A percentile compares a stretch with the other conserved stretches of the same genome.
Evolutionary conservation across 2,888 invertebrate species (phyloP).

Genomic region (Allygus modestus): DNA sequence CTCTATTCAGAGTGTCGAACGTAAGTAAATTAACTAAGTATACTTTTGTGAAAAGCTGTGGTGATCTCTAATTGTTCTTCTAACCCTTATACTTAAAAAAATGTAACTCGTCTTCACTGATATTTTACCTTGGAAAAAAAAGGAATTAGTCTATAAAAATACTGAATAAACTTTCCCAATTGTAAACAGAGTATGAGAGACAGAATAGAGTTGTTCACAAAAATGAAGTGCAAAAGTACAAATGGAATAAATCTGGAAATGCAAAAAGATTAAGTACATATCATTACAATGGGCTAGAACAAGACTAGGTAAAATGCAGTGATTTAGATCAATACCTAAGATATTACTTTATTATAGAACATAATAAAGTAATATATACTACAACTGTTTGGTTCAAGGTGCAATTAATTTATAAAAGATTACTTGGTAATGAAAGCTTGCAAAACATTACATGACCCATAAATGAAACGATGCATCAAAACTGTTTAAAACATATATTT

Average conservation of each 20-base stretch:
- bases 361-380: slow-evolving; percentile 33
- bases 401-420: slow-evolving; percentile 1
- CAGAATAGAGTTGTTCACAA: slow-evolving; percentile 10
- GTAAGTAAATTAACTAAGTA: no score
- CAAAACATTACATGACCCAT: slow-evolving; percentile 31
- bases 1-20: no score
- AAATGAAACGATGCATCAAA: slow-evolving; percentile 4
- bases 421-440: slow-evolving; percentile 14
- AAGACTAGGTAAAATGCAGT: slow-evolving; percentile 55
- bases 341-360: slow-evolving; percentile 15
- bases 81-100: no score
- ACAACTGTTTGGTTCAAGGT: slow-evolving; percentile 4
- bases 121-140: no score
- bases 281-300: slow-evolving; percentile 44
- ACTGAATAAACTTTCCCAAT: not conserved
- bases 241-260: slow-evolving; percentile 44
- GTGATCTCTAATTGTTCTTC: no score
- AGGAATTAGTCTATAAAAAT: no score
- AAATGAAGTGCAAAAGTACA: slow-evolving; percentile 51
- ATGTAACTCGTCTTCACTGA: no score
- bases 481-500: slow-evolving; percentile 7
- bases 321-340: slow-evolving; percentile 8
- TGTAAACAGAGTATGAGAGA: slow-evolving; percentile 14
- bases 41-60: no score
- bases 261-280: slow-evolving; percentile 49